Conservation (phyloP, 2,797 vertebrate genomes). For the Aulostomus chinensis region DNA sequence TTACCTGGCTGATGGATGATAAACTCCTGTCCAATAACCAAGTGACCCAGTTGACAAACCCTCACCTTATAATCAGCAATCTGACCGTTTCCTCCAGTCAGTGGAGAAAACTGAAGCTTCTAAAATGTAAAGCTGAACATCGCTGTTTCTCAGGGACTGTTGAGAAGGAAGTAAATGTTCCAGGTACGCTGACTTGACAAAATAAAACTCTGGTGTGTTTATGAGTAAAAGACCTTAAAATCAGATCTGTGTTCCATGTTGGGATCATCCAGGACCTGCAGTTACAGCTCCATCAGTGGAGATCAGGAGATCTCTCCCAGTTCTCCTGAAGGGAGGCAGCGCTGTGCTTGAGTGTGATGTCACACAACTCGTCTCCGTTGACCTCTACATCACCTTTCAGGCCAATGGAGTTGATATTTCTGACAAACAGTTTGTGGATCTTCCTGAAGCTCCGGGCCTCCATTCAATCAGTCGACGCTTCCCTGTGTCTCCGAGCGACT, state of each 20-base stretch:
- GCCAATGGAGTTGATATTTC: neutral
- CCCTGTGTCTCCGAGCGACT: neutral
- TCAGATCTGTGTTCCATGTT: neutral
- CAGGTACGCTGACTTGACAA: too few relatives aligned
- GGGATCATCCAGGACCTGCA: constrained; percentile 35
- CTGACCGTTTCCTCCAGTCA: neutral
- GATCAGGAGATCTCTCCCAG: constrained; percentile 59
- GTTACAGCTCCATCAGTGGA: constrained; percentile 30
- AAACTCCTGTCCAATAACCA: rapidly evolving
- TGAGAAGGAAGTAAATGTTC: neutral
- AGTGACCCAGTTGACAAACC: rapidly evolving
- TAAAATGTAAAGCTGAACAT: constrained; percentile 67
- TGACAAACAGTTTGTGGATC: constrained; percentile 25
- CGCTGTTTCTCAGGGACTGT: constrained; percentile 44
- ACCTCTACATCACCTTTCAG: constrained; percentile 62
- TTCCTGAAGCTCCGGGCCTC: constrained; percentile 22
- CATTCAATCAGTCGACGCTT: constrained; percentile 44
- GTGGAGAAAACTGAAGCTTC: constrained; percentile 26
- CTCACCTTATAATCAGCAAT: constrained; percentile 13
- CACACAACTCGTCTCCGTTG: constrained; percentile 38
- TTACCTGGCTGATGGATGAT: constrained; percentile 51
- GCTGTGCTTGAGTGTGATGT: constrained; percentile 62
- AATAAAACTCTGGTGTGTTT: too few relatives aligned
- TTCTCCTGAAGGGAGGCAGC: constrained; percentile 14
- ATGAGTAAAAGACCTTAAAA: neutral